These are phyloP conservation scores for Sorex araneus DNA, from an alignment of 2,113 vertebrate genomes.

Conservation along the genomic window DNA sequence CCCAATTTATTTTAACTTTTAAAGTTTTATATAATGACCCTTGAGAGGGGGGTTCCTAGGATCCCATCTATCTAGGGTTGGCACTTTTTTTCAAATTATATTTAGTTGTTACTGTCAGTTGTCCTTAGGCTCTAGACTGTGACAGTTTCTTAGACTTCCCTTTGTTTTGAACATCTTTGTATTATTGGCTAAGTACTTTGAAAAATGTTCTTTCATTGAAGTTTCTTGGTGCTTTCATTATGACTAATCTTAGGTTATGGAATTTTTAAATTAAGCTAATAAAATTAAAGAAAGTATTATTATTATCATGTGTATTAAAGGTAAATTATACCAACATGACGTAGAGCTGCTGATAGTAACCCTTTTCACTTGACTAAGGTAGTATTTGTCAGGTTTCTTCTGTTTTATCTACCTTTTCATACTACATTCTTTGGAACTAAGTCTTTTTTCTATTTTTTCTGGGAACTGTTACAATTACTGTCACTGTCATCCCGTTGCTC, in stretches of 20 bases:
- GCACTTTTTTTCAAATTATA: not conserved
- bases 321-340: not conserved
- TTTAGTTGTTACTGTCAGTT: not conserved
- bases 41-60: not conserved
- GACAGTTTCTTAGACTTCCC: not conserved
- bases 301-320: not conserved
- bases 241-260: not conserved
- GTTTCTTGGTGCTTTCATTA: conserved; percentile 12
- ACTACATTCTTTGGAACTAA: not conserved
- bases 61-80: not conserved
- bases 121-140: not conserved
- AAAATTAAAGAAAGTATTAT: conserved; percentile 20
- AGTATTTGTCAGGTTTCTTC: conserved; percentile 1
- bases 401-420: not conserved
- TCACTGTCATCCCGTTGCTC: too few species aligned
- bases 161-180: conserved; percentile 31
- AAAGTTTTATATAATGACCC: not conserved
- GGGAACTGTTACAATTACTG: too few species aligned
- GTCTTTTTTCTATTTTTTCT: not conserved
- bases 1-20: not conserved
- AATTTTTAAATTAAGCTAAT: not conserved
- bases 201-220: not conserved
- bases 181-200: not conserved
- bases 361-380: not conserved
- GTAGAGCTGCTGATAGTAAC: not conserved